phyloP scores from a whole-genome alignment of 2,113 vertebrate species.

The Nibea albiflora region DNA sequence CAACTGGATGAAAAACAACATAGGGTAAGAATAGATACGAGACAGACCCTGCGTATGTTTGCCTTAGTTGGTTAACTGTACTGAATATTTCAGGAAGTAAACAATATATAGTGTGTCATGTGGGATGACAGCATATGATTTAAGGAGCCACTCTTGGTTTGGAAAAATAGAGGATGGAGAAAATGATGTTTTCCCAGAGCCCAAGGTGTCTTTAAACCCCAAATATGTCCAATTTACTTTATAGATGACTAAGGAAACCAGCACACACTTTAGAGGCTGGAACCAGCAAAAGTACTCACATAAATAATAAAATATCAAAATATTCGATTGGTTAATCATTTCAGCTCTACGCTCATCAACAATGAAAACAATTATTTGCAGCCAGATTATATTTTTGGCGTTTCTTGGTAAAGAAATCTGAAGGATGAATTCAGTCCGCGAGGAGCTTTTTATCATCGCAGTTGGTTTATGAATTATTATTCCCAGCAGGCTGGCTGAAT shows the following conservation, averaged over 20 bases:
- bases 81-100: not conserved
- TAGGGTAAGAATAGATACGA: conserved; percentile 24
- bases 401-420: not conserved
- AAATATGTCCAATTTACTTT: not conserved
- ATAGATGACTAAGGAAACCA: not conserved
- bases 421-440: not conserved
- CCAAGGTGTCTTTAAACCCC: not conserved
- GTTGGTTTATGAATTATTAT: conserved; percentile 29
- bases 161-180: not conserved
- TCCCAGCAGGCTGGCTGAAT: conserved; percentile 19
- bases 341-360: not conserved
- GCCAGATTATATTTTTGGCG: not conserved
- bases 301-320: not conserved
- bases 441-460: conserved; percentile 4
- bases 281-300: not conserved
- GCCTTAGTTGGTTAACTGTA: not conserved
- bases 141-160: not conserved
- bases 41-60: not conserved
- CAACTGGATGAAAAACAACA: conserved; percentile 32
- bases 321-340: not conserved
- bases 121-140: not conserved
- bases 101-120: not conserved
- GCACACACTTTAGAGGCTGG: too few species aligned
- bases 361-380: not conserved
- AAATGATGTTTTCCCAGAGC: not conserved